These are phyloP conservation scores for Ia io DNA, from an alignment of 2,113 vertebrate species.

Conservation along the genomic window DNA sequence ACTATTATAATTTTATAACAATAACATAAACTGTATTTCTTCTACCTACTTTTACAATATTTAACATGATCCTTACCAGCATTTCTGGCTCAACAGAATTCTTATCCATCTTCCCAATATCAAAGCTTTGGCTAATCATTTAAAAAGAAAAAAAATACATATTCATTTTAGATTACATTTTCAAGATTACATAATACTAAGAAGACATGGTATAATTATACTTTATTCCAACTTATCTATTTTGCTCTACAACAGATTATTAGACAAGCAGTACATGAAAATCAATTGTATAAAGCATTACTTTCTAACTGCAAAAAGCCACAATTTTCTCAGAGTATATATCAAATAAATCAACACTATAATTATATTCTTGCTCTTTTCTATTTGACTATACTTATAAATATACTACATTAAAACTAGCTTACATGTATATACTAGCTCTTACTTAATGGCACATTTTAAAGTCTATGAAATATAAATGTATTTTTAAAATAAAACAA, in stretches of 20 bases:
- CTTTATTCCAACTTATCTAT: constrained; percentile 5
- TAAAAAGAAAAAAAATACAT: constrained; percentile 50
- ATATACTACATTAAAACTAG: constrained; percentile 4
- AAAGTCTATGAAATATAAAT: constrained; percentile 19
- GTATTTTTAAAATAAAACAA: constrained; percentile 34
- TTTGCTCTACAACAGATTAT: constrained; percentile 10
- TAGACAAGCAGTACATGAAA: constrained; percentile 20
- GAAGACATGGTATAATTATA: not conserved
- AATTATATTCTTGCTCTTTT: constrained; percentile 17
- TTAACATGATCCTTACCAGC: constrained; percentile 82
- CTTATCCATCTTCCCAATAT: constrained; percentile 87
- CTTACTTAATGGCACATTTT: constrained; percentile 17
- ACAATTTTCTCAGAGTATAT: constrained; percentile 12
- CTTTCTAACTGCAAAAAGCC: constrained; percentile 29
- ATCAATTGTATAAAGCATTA: constrained; percentile 45
- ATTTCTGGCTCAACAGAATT: constrained; percentile 83
- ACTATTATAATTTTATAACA: constrained; percentile 16
- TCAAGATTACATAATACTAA: constrained; percentile 18
- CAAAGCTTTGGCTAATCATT: constrained; percentile 90
- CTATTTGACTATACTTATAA: not conserved
- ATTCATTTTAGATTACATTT: constrained; percentile 17
- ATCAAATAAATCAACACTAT: constrained; percentile 25
- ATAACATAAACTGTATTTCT: not conserved
- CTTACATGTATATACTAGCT: constrained; percentile 14
- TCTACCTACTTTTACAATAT: constrained; percentile 42